Base-by-base conservation (phyloP, 2,113 vertebrate species). In the Mixornis gularis region DNA sequence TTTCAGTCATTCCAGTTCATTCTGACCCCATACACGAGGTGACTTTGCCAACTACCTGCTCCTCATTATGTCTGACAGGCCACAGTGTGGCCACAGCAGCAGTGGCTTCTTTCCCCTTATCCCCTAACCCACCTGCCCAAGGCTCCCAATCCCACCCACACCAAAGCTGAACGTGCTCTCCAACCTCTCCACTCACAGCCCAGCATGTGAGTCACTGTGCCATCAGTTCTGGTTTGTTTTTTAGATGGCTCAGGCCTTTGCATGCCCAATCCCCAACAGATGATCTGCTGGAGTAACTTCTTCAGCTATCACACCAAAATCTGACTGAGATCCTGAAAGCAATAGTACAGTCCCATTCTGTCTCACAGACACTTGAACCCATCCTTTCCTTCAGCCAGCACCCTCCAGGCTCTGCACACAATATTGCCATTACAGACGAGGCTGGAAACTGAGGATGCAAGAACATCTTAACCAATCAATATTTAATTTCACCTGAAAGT, bases 11-110 rank as follows among this genome's bases (percentile, higher is more conserved):
- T 38, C 25, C 48, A 29, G 17, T 44, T 68, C 48, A 25, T 40
- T 70, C n/a, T 51, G 46, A 26, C 29, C 14, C 17, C 32, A 29
- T 0, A 0, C 22, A 38, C 19, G 27, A 58, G 29, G 22, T 5
- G 17, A 21, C 22, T 12, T 25, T 24, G 4, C 21, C 60, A 4
- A 1, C 41, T 22, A 12, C 24, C 65, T 26, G 5, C 24, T 9
- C 32, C 24, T 81, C 1, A 0, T 34, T 38, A 22, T 1, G 0
- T 48, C 51, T 69, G 49, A n/a, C 48, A 89, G 44, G 26, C 55
- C 27, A 9, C 0, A 0, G 19, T 38, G 41, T 40, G 26, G 17
- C 40, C 46, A 29, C n/a, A 59, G 78, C n/a, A 74, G 29, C n/a
- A 34, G 22, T 8, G 8, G 12, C 13, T 68, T 71, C 41, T 83